phyloP scores from a whole-genome alignment of 2,888 invertebrate genomes.

The Calameuta filiformis region DNA sequence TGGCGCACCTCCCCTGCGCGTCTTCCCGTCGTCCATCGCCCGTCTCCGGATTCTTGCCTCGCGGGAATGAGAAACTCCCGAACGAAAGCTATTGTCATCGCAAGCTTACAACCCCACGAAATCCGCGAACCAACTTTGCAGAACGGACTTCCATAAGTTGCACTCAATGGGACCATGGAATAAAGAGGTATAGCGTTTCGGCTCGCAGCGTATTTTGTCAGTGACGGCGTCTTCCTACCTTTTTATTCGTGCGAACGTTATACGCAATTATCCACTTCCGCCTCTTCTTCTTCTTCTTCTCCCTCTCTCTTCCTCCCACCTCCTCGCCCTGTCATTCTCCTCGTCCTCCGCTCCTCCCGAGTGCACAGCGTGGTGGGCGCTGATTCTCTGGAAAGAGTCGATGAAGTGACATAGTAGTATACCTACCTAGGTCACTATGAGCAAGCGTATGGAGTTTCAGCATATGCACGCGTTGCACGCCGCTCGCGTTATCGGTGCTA shows the following conservation, averaged over 20 bases:
- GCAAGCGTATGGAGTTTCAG: background rate
- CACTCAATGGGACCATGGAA: slow-evolving; percentile 57
- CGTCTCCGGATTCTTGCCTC: slow-evolving; percentile 15
- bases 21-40: background rate
- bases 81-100: slow-evolving; percentile 51
- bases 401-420: background rate
- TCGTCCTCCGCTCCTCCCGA: background rate
- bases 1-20: slow-evolving; percentile 10
- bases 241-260: slow-evolving; percentile 11
- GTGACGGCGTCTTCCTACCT: background rate
- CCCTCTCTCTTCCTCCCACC: slow-evolving; percentile 19
- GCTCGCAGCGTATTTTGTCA: background rate
- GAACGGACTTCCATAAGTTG: slow-evolving; percentile 56
- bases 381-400: background rate
- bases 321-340: background rate
- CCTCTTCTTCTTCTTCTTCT: slow-evolving; percentile 2
- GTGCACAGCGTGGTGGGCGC: background rate
- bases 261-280: slow-evolving; percentile 35
- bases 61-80: slow-evolving; percentile 54
- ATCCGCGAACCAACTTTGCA: slow-evolving; percentile 54
- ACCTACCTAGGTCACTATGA: background rate
- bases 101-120: slow-evolving; percentile 45
- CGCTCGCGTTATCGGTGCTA: slow-evolving; percentile 36
- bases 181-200: slow-evolving; percentile 39
- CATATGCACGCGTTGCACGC: slow-evolving; percentile 11